Evolutionary conservation across 2,113 vertebrate species (phyloP), one percentile per base, ranked within the genome.

Genomic region (Planiliza haematocheilus): DNA sequence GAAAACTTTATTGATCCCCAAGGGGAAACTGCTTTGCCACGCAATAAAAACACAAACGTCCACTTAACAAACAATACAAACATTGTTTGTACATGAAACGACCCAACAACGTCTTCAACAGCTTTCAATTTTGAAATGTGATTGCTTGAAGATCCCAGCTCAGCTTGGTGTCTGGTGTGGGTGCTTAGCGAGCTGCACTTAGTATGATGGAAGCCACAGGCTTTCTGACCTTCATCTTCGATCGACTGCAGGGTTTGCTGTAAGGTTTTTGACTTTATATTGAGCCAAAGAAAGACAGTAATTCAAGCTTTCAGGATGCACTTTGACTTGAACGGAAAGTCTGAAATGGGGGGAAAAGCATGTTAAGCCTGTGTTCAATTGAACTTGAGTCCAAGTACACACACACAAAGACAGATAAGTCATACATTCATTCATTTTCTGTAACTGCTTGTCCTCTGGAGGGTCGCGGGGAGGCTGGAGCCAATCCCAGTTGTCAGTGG

Each of bases 101-200:
- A 48, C 45, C 37, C 18, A 43, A 55, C 41, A 60, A 58, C 42
- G 17, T 67, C 51, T 77, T 74, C 20, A 53, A 41, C 46, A 24
- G 65, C 37, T 45, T 59, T 70, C 56, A 38, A 8, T 58, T 66
- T 8, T 34, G 10, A 60, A 60, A 41, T 24, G 41, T 57, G 52
- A 84, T 65, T 74, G 70, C 63, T 42, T 45, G 34, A 64, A 59
- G 67, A 10, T 73, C 42, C 53, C 38, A 34, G 39, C 46, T 46
- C 51, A 41, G 65, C 39, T 38, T 58, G 4, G 16, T 36, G 45
- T 58, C 58, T 57, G n/a, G 4, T 52, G 14, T 45, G 37, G 12
- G 10, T 43, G 45, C 14, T 59, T 2, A 50, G 20, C 14, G 24
- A 65, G 17, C 10, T 10, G 49, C 3, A 43, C 50, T 73, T 59